Percentiles rank a stretch among this genome's conserved stretches.
Evolutionary conservation across 2,113 vertebrate genomes (phyloP).

Genomic region (Xiphophorus maculatus): DNA sequence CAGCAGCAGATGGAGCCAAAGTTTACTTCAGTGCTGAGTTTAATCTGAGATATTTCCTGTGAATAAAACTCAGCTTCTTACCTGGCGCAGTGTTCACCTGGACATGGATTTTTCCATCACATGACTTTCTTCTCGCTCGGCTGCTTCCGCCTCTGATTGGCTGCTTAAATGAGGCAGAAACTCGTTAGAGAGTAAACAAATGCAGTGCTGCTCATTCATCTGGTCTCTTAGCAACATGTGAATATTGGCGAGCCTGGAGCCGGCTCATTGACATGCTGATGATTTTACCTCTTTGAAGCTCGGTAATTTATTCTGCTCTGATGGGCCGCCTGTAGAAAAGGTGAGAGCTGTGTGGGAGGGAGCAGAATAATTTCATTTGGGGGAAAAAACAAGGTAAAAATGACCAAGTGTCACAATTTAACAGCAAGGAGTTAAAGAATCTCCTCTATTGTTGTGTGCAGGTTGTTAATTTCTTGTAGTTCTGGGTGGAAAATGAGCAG

Average conservation of each 20-base stretch:
- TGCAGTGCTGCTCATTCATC: slow-evolving; percentile 15
- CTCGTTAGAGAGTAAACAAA: slow-evolving; percentile 26
- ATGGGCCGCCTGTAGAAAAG: neutral
- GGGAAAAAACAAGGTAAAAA: neutral
- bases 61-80: neutral
- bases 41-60: neutral
- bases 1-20: slow-evolving; percentile 43
- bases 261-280: slow-evolving; percentile 61
- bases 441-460: no score
- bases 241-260: slow-evolving; percentile 3
- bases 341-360: neutral
- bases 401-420: no score
- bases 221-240: slow-evolving; percentile 54
- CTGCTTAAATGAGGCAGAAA: slow-evolving; percentile 15
- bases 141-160: slow-evolving; percentile 29
- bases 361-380: neutral
- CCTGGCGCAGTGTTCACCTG: neutral
- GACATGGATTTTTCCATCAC: neutral
- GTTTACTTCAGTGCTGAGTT: neutral
- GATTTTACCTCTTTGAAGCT: slow-evolving; percentile 46
- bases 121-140: neutral
- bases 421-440: no score
- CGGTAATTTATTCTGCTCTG: slow-evolving; percentile 29
- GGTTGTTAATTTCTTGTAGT: neutral
- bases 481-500: neutral